These are phyloP conservation scores for Drosophila paulistorum DNA, from an alignment of 1,140 invertebrate genomes.

Conservation along the genomic window DNA sequence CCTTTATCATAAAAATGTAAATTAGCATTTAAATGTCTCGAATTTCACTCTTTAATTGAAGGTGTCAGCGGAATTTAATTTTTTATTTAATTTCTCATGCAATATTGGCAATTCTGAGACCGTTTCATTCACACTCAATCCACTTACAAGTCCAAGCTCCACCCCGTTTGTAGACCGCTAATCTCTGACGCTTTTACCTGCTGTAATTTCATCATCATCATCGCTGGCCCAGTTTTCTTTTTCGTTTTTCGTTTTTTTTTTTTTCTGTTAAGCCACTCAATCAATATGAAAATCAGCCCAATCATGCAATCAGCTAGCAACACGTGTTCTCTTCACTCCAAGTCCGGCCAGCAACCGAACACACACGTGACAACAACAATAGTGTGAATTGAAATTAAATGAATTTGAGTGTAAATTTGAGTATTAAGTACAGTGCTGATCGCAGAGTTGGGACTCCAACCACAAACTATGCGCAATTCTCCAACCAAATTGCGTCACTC, in stretches of 20 bases:
- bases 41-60: conserved; percentile 9
- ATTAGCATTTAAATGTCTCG: not conserved
- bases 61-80: not conserved
- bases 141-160: conserved; percentile 21
- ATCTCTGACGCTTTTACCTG: conserved; percentile 14
- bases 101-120: not conserved
- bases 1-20: not conserved
- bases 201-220: conserved; percentile 34
- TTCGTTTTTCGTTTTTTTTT: not conserved
- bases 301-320: conserved; percentile 30
- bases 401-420: not conserved
- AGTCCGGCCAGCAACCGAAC: conserved; percentile 33
- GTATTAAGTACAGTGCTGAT: conserved; percentile 8
- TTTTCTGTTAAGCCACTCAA: conserved; percentile 19
- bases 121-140: not conserved
- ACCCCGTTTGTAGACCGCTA: not conserved
- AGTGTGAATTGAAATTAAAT: not conserved
- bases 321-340: conserved; percentile 30
- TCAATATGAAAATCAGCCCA: conserved; percentile 27
- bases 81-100: not conserved
- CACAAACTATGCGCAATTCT: conserved; percentile 47
- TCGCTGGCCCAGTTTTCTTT: conserved; percentile 15
- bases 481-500: conserved; percentile 65
- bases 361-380: conserved; percentile 33
- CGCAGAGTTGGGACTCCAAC: conserved; percentile 14